Base-by-base conservation (phyloP, 2,113 vertebrate genomes). In the Oceanodroma tethys region DNA sequence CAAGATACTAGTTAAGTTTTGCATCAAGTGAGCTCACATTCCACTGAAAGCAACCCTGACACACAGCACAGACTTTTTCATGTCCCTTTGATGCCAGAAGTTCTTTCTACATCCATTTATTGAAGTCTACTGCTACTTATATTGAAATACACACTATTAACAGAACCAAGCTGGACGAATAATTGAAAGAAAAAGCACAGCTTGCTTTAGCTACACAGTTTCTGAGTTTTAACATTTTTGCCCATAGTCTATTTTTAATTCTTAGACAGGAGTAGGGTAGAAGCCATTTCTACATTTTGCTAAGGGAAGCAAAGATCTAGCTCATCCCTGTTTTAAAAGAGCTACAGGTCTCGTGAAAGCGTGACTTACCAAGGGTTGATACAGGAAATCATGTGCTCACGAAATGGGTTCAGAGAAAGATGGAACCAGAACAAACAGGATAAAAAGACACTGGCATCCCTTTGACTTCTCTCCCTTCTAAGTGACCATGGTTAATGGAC, bases 1-100 rank as follows among this genome's bases (percentile, higher is more conserved):
- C 91, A 27, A 96, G 95, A 95, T 97, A 96, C 76, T 53, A n/a
- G 60, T 13, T 79, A 65, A 67, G 72, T 85, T 95, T 16, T 94
- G 88, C 2, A 2, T 95, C 86, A 53, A 92, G 78, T 6, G 63
- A 95, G 81, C 81, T 92, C 87, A 58, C 75, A 65, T 67, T 84
- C 71, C 81, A 73, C 92, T 48, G 75, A 94, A 74, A 84, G 81
- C 91, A 81, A 9, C 62, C 74, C 90, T 76, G 85, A 93, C 95
- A 89, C 60, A 79, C 89, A 85, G 84, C 95, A 63, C 85, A 68
- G 92, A 48, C 65, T 55, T 88, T 86, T 16, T 30, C 76, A 48
- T 0, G 1, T 82, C 78, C 70, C 81, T 97, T 75, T 93, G 95
- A 96, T 56, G 76, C 47, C 76, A 59, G 4, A 45, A 58, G 50